Base-by-base conservation (phyloP, 1,140 invertebrate species). In the Rhagoletis zephyria region DNA sequence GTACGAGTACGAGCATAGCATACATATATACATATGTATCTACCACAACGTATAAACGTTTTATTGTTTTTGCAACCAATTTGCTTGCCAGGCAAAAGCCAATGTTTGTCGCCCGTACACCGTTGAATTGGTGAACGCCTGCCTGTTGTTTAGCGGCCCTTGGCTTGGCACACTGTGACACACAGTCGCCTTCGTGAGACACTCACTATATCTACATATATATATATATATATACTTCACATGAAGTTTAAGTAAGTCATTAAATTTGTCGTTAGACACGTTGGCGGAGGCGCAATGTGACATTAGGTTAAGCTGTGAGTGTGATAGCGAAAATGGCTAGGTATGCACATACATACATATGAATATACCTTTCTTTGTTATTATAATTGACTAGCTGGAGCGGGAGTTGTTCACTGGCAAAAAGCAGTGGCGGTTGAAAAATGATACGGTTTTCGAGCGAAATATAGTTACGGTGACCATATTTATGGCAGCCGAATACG, bases 31-130 rank as follows among this genome's bases (percentile, higher is more conserved):
- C 1, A 1, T 30, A 30, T 30, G 51, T 56, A 56, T 1, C 40
- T 10, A 85, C 30, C 30, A 30, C 16, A 61, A 40, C 45, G 16
- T 45, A 12, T 65, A 61, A 4, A 42, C 19, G 48, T 67, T 87
- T 87, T 87, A 87, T 19, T 87, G 86, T 19, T 87, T 63, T 77
- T 77, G 86, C 51, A 45, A 6, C 4, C n/a, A 19, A 45, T 64
- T 86, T 63, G 9, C n/a, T 51, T 60, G 51, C 4, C 40, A 60
- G 30, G 2, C 86, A 74, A 65, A 45, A 87, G 86, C 59, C 45
- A 51, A 77, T 45, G 4, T 7, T 19, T 67, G 64, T 56, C 48
- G 61, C 61, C 61, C 61, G 16, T 63, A 63, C 61, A 63, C 61
- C n/a, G 12, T 16, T 7, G n/a, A 63, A 63, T 63, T 9, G 9